phyloP scores from a whole-genome alignment of 1,140 invertebrate genomes.

The Heliconius congener region DNA sequence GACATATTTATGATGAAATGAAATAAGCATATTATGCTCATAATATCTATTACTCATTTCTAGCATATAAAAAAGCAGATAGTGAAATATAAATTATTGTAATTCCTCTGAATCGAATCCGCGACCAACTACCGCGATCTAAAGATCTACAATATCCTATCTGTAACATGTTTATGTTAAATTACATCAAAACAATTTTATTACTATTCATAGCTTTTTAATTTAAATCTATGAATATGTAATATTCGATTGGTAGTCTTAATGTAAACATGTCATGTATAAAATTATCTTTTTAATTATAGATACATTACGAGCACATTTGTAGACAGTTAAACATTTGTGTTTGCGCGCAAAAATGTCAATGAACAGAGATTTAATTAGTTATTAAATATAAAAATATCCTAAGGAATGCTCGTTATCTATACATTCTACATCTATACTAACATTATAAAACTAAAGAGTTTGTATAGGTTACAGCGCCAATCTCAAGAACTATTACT shows the following conservation, averaged over 20 bases:
- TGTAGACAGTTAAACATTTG: not conserved
- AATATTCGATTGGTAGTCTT: not conserved
- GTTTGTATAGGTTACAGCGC: too few relatives aligned
- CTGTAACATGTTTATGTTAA: not conserved
- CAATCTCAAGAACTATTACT: too few relatives aligned
- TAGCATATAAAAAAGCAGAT: too few relatives aligned
- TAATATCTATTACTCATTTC: not conserved
- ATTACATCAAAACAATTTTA: not conserved
- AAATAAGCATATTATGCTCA: not conserved
- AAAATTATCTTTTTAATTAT: not conserved
- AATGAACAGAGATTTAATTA: not conserved
- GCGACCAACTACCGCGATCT: not conserved
- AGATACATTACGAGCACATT: too few relatives aligned
- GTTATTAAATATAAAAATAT: not conserved
- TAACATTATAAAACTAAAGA: too few relatives aligned
- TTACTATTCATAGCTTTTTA: not conserved
- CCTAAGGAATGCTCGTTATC: not conserved
- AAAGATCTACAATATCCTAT: not conserved
- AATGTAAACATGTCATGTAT: conserved; percentile 1
- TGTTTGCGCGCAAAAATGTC: not conserved
- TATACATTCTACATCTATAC: too few relatives aligned
- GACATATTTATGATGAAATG: not conserved
- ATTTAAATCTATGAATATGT: conserved; percentile 1
- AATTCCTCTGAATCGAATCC: not conserved
- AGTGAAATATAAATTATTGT: too few relatives aligned